phyloP scores from a whole-genome alignment of 2,113 vertebrate species.

The Herpetotheres cachinnans region DNA sequence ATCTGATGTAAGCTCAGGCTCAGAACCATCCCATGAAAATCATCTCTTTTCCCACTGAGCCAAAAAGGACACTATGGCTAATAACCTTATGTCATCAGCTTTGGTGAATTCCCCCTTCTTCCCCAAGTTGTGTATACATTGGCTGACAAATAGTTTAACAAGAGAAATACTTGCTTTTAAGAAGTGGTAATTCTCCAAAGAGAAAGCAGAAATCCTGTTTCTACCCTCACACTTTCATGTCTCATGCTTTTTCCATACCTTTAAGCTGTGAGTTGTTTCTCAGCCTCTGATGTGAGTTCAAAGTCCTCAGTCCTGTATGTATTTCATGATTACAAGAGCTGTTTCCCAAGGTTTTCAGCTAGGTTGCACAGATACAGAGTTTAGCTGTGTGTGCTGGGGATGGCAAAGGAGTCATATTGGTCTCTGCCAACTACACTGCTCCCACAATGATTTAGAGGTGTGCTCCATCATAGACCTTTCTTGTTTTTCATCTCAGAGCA shows the following conservation, averaged over 20 bases:
- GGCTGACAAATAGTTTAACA: neutral
- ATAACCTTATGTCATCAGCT: neutral
- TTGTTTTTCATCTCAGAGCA: neutral
- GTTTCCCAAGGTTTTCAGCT: neutral
- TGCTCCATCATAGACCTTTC: neutral
- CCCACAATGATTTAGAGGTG: neutral
- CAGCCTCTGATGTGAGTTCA: neutral
- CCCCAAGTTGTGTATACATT: fast-evolving
- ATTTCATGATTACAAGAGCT: neutral
- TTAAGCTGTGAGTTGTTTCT: neutral
- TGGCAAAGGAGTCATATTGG: neutral
- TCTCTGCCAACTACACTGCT: neutral
- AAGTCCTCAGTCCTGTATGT: neutral
- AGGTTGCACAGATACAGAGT: neutral
- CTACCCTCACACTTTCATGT: neutral
- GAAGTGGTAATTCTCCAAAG: neutral
- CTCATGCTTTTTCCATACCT: neutral
- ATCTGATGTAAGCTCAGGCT: neutral
- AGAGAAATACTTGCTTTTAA: neutral
- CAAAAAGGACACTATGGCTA: neutral
- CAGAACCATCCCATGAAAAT: neutral
- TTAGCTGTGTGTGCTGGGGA: neutral
- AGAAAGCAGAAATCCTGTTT: neutral
- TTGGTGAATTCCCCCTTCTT: neutral
- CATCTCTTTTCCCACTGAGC: neutral